phyloP scores from a whole-genome alignment of 1,140 invertebrate species.

The Lordiphosa stackelbergi region DNA sequence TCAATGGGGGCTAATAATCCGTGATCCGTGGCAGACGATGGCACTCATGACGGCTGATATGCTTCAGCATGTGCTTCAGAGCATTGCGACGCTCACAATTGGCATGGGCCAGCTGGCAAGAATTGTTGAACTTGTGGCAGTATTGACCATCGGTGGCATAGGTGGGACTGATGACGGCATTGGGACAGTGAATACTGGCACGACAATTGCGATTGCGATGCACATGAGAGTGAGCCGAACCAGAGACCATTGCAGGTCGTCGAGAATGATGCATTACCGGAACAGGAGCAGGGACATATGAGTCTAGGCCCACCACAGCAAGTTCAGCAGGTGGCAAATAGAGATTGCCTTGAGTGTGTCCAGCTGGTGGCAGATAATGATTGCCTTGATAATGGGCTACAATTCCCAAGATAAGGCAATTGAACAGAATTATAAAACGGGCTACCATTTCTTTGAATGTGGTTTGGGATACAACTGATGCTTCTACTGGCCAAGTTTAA shows the following conservation, averaged over 20 bases:
- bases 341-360: neutral
- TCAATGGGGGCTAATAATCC: constrained; percentile 11
- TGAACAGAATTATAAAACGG: constrained; percentile 11
- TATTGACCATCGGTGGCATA: constrained; percentile 35
- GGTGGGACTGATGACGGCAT: constrained; percentile 1
- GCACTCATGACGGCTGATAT: constrained; percentile 31
- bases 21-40: constrained; percentile 19
- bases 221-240: constrained; percentile 8
- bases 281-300: neutral
- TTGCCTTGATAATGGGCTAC: constrained; percentile 7
- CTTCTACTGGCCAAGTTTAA: constrained; percentile 9
- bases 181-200: constrained; percentile 32
- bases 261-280: neutral
- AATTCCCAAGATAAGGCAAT: constrained; percentile 1
- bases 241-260: neutral
- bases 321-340: neutral
- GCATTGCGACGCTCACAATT: constrained; percentile 39
- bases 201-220: constrained; percentile 35
- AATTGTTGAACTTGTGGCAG: constrained; percentile 25
- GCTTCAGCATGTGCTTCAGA: constrained; percentile 13
- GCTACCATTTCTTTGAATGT: constrained; percentile 17
- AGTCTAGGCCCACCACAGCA: neutral
- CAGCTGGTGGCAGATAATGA: constrained; percentile 2
- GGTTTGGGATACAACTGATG: constrained; percentile 29
- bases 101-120: constrained; percentile 26